Conservation (phyloP, 2,113 vertebrate genomes). For the Scopus umbretta region DNA sequence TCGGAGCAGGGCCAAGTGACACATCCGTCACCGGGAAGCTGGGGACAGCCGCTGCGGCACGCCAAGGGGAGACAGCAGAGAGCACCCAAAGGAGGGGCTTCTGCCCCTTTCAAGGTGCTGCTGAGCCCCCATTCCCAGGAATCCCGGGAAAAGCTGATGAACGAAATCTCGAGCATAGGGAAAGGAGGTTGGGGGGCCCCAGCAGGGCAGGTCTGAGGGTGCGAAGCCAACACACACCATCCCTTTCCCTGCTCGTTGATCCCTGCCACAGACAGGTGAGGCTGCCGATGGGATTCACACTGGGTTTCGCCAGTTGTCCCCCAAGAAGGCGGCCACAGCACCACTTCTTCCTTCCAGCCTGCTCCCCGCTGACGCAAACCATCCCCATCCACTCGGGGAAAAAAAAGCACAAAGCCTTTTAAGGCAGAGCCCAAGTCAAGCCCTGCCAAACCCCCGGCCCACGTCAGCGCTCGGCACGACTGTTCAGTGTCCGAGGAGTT, state of each 20-base stretch:
- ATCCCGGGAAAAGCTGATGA: fast-evolving
- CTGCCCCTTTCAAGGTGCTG: neutral
- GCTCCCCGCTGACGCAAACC: neutral
- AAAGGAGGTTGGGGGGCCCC: fast-evolving
- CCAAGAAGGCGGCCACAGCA: neutral
- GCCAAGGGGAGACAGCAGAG: fast-evolving
- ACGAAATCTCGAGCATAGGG: neutral
- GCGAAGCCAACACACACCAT: fast-evolving
- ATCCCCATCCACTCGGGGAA: fast-evolving
- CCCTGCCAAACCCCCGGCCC: neutral
- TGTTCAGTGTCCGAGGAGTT: neutral
- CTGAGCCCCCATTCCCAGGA: fast-evolving
- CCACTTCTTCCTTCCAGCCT: fast-evolving
- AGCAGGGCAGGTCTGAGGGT: neutral
- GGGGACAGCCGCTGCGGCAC: neutral
- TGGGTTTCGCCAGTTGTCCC: neutral
- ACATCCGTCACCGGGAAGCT: fast-evolving
- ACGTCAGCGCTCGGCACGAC: fast-evolving
- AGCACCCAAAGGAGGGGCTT: neutral
- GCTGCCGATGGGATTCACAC: neutral
- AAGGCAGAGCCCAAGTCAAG: neutral
- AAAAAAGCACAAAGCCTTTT: neutral
- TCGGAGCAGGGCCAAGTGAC: neutral
- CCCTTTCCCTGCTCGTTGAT: fast-evolving
- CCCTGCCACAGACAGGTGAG: neutral